Evolutionary conservation across 1,140 invertebrate species (phyloP).

Genomic region (Drosophila suzukii): DNA sequence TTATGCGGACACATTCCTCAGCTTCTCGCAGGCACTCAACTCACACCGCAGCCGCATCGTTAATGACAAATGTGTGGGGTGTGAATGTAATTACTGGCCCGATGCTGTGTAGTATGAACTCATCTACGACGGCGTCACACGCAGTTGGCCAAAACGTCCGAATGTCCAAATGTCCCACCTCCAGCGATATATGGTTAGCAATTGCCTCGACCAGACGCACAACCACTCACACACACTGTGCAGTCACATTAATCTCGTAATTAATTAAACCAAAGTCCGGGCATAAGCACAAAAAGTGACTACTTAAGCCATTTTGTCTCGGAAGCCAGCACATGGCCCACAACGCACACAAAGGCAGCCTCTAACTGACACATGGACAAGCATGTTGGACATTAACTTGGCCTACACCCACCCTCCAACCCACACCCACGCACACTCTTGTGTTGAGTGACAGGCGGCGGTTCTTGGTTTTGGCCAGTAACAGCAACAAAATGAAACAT

Average conservation of each 20-base stretch:
- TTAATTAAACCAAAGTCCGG: slow-evolving; percentile 81
- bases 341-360: slow-evolving; percentile 26
- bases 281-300: slow-evolving; percentile 82
- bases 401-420: slow-evolving; percentile 25
- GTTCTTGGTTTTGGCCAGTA: slow-evolving; percentile 31
- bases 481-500: slow-evolving; percentile 75
- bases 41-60: slow-evolving; percentile 21
- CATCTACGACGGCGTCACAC: slow-evolving; percentile 45
- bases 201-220: slow-evolving; percentile 44
- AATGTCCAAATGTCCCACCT: slow-evolving; percentile 11
- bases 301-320: slow-evolving; percentile 81
- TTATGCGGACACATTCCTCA: slow-evolving; percentile 15
- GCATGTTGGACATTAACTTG: slow-evolving; percentile 73
- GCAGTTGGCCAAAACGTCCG: slow-evolving; percentile 48
- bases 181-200: slow-evolving; percentile 20
- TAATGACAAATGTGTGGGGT: slow-evolving; percentile 61
- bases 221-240: slow-evolving; percentile 37
- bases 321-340: slow-evolving; percentile 75
- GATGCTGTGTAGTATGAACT: slow-evolving; percentile 48
- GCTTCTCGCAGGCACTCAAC: not conserved
- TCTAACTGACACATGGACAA: slow-evolving; percentile 77
- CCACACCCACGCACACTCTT: slow-evolving; percentile 31
- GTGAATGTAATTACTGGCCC: slow-evolving; percentile 65
- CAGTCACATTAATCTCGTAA: slow-evolving; percentile 78
- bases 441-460: slow-evolving; percentile 63